These are phyloP conservation scores for Rotaria macrura DNA, from an alignment of 2,888 invertebrate genomes.

Conservation along the genomic window DNA sequence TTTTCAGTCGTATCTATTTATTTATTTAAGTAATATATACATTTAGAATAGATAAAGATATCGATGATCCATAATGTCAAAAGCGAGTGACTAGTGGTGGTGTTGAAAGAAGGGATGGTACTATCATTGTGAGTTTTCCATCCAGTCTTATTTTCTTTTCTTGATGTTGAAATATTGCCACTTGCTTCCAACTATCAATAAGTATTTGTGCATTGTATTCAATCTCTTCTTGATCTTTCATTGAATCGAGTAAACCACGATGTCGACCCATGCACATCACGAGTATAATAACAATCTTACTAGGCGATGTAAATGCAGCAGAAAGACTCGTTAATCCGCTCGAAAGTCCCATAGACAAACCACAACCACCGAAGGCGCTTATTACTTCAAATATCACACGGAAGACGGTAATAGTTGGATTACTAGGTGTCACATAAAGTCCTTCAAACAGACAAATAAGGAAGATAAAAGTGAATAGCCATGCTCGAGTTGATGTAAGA, in stretches of 20 bases:
- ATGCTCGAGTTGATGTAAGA: neutral
- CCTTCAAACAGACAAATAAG: neutral
- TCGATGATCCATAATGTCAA: too few relatives aligned
- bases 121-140: too few relatives aligned
- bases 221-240: slow-evolving; percentile 18
- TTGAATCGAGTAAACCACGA: neutral
- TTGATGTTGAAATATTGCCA: neutral
- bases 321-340: neutral
- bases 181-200: neutral
- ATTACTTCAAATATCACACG: neutral
- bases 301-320: neutral
- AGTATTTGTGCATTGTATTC: neutral
- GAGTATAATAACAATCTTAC: neutral
- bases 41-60: too few relatives aligned
- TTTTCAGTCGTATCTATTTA: too few relatives aligned
- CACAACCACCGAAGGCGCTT: neutral
- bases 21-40: too few relatives aligned
- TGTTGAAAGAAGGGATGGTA: too few relatives aligned
- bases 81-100: too few relatives aligned
- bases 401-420: neutral
- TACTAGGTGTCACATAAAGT: neutral
- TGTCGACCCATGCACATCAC: neutral
- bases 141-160: too few relatives aligned
- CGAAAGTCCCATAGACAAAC: neutral
- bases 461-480: neutral